phyloP scores from a whole-genome alignment of 2,888 invertebrate genomes.

The Lutraria lutraria region DNA sequence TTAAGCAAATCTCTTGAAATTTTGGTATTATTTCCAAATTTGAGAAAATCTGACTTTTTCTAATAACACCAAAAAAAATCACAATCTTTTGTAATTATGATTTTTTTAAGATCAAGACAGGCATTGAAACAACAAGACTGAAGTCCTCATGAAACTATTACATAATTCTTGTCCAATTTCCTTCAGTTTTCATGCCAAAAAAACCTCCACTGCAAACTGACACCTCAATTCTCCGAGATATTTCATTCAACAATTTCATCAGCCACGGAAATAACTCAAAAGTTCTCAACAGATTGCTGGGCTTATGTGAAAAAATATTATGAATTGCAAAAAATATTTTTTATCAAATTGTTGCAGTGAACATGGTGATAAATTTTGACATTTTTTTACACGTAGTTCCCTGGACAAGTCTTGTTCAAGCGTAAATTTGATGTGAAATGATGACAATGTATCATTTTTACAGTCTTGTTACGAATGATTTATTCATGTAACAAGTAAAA shows the following conservation, averaged over 20 bases:
- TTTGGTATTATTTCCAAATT: background rate
- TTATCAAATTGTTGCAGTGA: constrained; percentile 18
- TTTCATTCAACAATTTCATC: constrained; percentile 8
- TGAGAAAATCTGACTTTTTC: background rate
- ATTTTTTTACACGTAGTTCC: background rate
- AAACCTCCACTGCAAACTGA: background rate
- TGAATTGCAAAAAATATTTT: constrained; percentile 16
- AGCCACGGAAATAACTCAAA: background rate
- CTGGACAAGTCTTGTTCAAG: background rate
- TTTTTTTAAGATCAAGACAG: background rate
- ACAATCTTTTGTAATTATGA: background rate
- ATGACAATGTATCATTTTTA: constrained; percentile 16
- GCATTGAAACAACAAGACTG: background rate
- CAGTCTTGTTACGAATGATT: constrained; percentile 14
- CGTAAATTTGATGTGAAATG: background rate
- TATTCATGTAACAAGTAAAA: background rate
- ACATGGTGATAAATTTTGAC: background rate
- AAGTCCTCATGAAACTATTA: background rate
- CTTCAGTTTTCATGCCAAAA: background rate
- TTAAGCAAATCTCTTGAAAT: too few relatives aligned
- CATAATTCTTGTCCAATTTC: constrained; percentile 1
- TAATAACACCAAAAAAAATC: background rate
- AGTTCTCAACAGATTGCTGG: constrained; percentile 5
- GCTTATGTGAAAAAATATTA: constrained; percentile 24
- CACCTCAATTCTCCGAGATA: background rate